Evolutionary conservation across 2,797 vertebrate genomes (phyloP), one percentile per base, ranked within the genome.

Genomic region (Chaenodraco wilsoni): DNA sequence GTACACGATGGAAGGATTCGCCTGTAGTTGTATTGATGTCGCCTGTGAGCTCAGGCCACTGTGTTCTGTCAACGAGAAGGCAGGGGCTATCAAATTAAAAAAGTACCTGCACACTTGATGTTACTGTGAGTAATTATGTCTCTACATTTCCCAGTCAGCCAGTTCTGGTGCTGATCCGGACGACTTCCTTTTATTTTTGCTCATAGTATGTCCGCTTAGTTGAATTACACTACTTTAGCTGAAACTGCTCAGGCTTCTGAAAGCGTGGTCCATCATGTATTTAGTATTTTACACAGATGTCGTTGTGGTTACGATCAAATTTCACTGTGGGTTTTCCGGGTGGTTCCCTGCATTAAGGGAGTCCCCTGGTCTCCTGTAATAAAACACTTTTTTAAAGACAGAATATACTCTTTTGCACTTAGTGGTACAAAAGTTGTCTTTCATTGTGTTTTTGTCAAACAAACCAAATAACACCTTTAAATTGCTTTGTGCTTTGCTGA

Each of bases 321-420:
- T 9, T 6, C 21, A 9, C 45, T 74, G 56, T 76, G 51, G 62
- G 16, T 66, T 50, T 45, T 72, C 64, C 1, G 9, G 67, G 68
- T 65, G 65, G 59, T 69, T 77, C 17, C 70, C 78, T 72, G 75
- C 70, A 78, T 83, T 46, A 71, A 70, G 69, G 51, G 21, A 76
- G 46, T 60, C 62, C 37, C 63, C 23, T 71, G 19, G 63, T 76
- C 59, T 58, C 67, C 49, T 27, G 27, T 27, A 27, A 27, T 27
- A 27, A 27, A 27, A 27, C 27, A 27, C 27, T 27, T 27, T 27
- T 13, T 69, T 44, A 4, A 7, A 55, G 16, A 33, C 43, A 56
- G 12, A 21, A 49, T 51, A 63, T 40, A 14, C 45, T 58, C 17
- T 27, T 40, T 37, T 55, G 19, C 49, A 58, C 54, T 72, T 52